These are phyloP conservation scores for Montipora efflorescens DNA, from an alignment of 64 coral and sea anemone species.

Conservation along the genomic window DNA sequence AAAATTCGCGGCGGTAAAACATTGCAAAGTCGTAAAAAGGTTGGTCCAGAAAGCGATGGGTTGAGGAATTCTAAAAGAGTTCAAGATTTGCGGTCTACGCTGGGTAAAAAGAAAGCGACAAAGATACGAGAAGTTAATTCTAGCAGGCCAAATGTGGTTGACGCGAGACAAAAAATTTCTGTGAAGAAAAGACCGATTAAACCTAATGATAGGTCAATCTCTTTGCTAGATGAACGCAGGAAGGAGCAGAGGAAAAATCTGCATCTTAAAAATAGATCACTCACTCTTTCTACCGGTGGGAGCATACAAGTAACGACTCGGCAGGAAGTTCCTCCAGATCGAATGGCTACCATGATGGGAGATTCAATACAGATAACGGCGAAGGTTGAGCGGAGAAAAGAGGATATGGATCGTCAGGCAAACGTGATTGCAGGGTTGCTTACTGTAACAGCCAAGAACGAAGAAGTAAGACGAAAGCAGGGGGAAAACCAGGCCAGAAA, in stretches of 20 bases:
- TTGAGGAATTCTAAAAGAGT: conserved; percentile 10
- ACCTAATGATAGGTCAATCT: conserved; percentile 14
- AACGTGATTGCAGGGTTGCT: conserved; percentile 38
- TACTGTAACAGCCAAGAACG: conserved; percentile 28
- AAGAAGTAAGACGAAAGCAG: conserved; percentile 22
- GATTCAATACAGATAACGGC: conserved; percentile 53
- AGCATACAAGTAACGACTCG: conserved; percentile 63
- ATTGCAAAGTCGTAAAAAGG: conserved; percentile 28
- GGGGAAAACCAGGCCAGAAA: not conserved
- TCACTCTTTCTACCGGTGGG: conserved; percentile 37
- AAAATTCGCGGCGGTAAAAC: conserved; percentile 12
- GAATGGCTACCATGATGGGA: conserved; percentile 56
- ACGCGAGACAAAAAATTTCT: conserved; percentile 34
- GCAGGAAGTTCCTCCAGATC: conserved; percentile 56
- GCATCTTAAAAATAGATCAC: conserved; percentile 45
- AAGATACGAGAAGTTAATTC: not conserved
- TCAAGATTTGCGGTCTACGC: conserved; percentile 19
- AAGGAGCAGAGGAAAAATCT: conserved; percentile 48
- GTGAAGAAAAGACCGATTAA: not conserved
- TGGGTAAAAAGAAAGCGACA: not conserved
- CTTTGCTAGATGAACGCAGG: conserved; percentile 49
- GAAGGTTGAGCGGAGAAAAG: conserved; percentile 44
- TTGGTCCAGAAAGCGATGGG: not conserved
- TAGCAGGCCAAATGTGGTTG: not conserved
- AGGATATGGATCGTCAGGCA: conserved; percentile 34